Conservation (phyloP, 2,888 invertebrate genomes). For the Calameuta filiformis region DNA sequence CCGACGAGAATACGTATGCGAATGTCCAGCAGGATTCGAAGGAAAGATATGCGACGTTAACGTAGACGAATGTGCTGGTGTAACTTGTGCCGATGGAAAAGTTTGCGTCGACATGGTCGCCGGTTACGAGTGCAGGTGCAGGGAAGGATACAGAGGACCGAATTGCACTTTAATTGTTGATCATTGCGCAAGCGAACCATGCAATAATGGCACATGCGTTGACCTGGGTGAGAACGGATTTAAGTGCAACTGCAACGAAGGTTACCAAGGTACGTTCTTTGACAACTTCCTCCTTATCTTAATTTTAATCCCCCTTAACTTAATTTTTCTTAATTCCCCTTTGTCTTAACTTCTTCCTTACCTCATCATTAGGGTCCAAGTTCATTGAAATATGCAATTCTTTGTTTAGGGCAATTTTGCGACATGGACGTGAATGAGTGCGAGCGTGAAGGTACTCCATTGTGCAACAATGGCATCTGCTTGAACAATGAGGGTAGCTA, state of each 20-base stretch:
- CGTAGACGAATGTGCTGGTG: constrained; percentile 74
- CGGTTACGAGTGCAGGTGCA: constrained; percentile 73
- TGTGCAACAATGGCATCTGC: constrained; percentile 87
- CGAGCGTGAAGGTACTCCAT: constrained; percentile 67
- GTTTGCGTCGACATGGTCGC: constrained; percentile 71
- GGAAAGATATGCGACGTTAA: constrained; percentile 75
- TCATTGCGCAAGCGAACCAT: constrained; percentile 75
- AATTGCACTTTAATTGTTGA: constrained; percentile 71
- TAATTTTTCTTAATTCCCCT: no score
- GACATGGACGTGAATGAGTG: constrained; percentile 83
- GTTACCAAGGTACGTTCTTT: constrained; percentile 72
- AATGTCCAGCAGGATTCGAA: constrained; percentile 75
- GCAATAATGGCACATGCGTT: constrained; percentile 81
- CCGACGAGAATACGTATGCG: constrained; percentile 71
- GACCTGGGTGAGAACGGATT: constrained; percentile 72
- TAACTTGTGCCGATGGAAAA: constrained; percentile 68
- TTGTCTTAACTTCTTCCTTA: background rate
- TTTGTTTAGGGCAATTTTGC: constrained; percentile 66
- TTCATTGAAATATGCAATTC: background rate
- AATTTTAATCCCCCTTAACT: no score
- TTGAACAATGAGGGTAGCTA: constrained; percentile 81
- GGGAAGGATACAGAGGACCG: constrained; percentile 71
- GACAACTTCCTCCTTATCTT: no score
- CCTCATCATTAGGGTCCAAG: constrained; percentile 3
- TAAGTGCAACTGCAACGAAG: constrained; percentile 78